These are phyloP conservation scores for Troglohyphantes excavatus DNA, from an alignment of 2,888 invertebrate genomes.

Conservation along the genomic window DNA sequence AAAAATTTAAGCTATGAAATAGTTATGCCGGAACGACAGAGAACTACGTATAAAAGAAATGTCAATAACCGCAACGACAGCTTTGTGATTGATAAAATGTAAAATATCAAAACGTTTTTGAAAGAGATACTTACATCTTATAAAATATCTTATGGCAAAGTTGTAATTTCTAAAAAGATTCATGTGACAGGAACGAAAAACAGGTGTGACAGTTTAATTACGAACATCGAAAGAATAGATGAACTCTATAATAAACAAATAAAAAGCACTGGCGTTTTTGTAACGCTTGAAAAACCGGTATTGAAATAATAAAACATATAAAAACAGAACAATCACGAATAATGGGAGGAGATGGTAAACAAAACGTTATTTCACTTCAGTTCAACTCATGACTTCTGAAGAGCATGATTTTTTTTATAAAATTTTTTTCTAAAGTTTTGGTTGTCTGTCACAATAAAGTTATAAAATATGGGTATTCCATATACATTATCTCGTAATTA, in stretches of 20 bases:
- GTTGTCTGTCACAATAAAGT: no score
- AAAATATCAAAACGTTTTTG: neutral
- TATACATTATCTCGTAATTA: no score
- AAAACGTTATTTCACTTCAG: conserved; percentile 45
- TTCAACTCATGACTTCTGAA: no score
- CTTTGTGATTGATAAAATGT: neutral
- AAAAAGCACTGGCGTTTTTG: conserved; percentile 21
- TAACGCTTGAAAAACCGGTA: conserved; percentile 66
- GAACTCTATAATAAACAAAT: conserved; percentile 60
- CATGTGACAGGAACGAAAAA: conserved; percentile 14
- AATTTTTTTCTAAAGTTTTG: no score
- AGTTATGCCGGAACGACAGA: neutral
- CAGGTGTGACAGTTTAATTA: conserved; percentile 19
- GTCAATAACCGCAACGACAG: neutral
- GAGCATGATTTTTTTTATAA: no score
- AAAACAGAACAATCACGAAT: conserved; percentile 6
- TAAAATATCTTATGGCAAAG: neutral
- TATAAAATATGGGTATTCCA: no score
- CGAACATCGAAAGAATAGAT: conserved; percentile 37
- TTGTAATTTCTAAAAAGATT: neutral
- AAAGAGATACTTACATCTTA: neutral
- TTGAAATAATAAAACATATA: conserved; percentile 41
- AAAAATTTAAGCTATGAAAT: neutral
- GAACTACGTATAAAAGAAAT: neutral
- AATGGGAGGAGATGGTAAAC: conserved; percentile 13